Evolutionary conservation across 2,888 invertebrate genomes (phyloP).

Genomic region (Oligia strigilis): DNA sequence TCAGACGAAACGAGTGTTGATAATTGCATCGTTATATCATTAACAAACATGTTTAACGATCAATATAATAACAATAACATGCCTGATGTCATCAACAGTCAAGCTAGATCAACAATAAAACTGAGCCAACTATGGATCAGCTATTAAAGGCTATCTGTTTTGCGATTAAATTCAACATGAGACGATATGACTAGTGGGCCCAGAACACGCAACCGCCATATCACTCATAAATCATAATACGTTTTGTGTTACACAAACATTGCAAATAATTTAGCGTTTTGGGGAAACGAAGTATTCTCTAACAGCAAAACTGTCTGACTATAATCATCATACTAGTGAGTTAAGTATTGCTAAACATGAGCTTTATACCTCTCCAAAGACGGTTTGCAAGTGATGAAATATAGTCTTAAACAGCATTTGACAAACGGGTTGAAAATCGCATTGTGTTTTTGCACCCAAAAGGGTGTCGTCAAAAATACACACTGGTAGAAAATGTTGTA

Average conservation of each 20-base stretch:
- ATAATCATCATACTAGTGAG: not conserved
- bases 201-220: constrained; percentile 57
- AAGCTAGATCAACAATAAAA: constrained; percentile 56
- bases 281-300: constrained; percentile 18
- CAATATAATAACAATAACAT: constrained; percentile 76
- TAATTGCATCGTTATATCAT: constrained; percentile 70
- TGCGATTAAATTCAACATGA: constrained; percentile 56
- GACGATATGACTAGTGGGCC: constrained; percentile 43
- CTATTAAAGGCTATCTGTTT: constrained; percentile 51
- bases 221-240: constrained; percentile 51
- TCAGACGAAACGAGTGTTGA: constrained; percentile 70
- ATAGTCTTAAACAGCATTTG: constrained; percentile 4
- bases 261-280: constrained; percentile 34
- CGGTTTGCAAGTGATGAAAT: not conserved
- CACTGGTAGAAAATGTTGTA: not conserved
- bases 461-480: constrained; percentile 13
- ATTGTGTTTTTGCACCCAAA: constrained; percentile 12
- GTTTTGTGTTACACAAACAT: constrained; percentile 26
- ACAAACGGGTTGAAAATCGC: not conserved
- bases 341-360: not conserved
- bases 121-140: constrained; percentile 44
- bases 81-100: constrained; percentile 71
- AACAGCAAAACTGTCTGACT: not conserved
- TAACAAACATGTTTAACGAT: constrained; percentile 75
- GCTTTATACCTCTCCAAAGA: not conserved